These are phyloP conservation scores for Melinaea menophilus DNA, from an alignment of 2,888 invertebrate genomes.

Conservation along the genomic window DNA sequence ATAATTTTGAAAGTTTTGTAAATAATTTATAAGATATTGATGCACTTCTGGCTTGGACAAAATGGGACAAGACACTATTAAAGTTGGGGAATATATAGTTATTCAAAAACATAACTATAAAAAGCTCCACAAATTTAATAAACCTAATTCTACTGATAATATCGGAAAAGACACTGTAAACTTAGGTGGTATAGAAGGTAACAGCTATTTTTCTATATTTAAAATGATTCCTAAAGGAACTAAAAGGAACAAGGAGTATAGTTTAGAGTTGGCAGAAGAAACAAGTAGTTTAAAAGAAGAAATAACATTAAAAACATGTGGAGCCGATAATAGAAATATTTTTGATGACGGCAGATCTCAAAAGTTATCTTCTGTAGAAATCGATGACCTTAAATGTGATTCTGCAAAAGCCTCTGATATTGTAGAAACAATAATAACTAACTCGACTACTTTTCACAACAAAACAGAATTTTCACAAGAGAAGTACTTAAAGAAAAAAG, in stretches of 20 bases:
- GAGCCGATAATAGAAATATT: conserved; percentile 90
- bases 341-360: conserved; percentile 89
- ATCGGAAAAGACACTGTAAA: conserved; percentile 85
- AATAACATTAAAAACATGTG: conserved; percentile 82
- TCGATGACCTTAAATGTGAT: conserved; percentile 85
- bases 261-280: conserved; percentile 72
- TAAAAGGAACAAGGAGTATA: conserved; percentile 77
- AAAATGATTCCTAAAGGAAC: conserved; percentile 82
- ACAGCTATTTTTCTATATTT: conserved; percentile 85
- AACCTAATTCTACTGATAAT: conserved; percentile 78
- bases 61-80: conserved; percentile 62
- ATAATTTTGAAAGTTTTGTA: background rate
- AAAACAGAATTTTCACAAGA: conserved; percentile 96
- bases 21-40: background rate
- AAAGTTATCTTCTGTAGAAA: conserved; percentile 88
- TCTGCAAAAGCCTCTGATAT: conserved; percentile 89
- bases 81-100: conserved; percentile 84
- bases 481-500: conserved; percentile 97
- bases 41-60: background rate
- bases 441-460: conserved; percentile 91
- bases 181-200: conserved; percentile 81
- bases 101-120: conserved; percentile 87
- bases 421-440: conserved; percentile 90
- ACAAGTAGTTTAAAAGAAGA: conserved; percentile 74
- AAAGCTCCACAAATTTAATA: conserved; percentile 85